phyloP scores from a whole-genome alignment of 2,113 vertebrate species.

The Pyxicephalus adspersus region DNA sequence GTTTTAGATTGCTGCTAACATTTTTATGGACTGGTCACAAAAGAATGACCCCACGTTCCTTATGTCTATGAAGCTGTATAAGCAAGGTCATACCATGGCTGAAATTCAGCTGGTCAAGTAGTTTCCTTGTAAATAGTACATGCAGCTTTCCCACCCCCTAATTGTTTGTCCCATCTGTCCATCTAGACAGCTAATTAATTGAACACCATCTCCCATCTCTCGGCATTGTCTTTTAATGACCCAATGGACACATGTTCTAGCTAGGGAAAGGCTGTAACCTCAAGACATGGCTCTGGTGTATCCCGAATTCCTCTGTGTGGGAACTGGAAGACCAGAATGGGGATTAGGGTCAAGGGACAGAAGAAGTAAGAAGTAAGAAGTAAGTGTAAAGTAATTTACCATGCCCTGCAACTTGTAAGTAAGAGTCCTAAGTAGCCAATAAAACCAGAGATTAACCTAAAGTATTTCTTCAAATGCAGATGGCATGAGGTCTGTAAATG shows the following conservation, averaged over 20 bases:
- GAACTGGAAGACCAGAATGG: constrained; percentile 19
- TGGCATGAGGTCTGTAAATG: background rate
- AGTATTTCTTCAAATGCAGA: background rate
- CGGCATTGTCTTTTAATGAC: constrained; percentile 17
- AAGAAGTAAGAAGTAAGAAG: background rate
- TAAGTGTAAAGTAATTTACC: constrained; percentile 21
- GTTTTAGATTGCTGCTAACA: constrained; percentile 63
- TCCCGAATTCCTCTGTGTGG: constrained; percentile 1
- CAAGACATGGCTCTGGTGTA: background rate
- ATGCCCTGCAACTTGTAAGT: constrained; percentile 9
- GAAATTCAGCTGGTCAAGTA: rapidly evolving
- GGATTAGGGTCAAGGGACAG: constrained; percentile 7
- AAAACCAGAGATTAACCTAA: background rate
- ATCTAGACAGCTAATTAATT: constrained; percentile 47
- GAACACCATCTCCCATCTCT: background rate
- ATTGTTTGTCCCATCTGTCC: constrained; percentile 42
- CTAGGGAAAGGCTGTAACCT: constrained; percentile 12
- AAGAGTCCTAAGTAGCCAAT: background rate
- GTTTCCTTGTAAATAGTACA: constrained; percentile 56
- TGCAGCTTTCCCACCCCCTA: background rate
- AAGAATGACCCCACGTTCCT: constrained; percentile 43
- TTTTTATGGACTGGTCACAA: constrained; percentile 61
- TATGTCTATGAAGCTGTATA: constrained; percentile 38
- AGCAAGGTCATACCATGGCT: constrained; percentile 4
- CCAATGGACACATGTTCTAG: constrained; percentile 12